Evolutionary conservation across 2,113 vertebrate genomes (phyloP), one percentile per base, ranked within the genome.

Genomic region (Scopus umbretta): DNA sequence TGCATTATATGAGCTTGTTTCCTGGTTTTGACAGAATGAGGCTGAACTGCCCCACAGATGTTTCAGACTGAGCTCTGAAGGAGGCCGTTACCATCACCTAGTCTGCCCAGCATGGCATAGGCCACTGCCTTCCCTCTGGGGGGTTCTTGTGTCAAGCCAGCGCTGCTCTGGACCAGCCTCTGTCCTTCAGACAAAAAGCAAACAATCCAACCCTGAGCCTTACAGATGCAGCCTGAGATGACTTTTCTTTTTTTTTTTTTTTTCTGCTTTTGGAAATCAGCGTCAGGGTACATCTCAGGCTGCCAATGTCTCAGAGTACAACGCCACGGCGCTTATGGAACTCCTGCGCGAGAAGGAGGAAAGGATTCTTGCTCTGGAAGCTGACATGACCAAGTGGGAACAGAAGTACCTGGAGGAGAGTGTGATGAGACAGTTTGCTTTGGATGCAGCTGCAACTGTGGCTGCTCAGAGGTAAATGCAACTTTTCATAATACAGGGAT

Each of bases 311-410:
- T 98, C 99, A 0, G 99, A 99, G 97, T 99, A 99, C 97, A 99
- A 98, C 3, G 98, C 99, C 13, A 96, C 98, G 0, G 98, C 99
- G 0, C 98, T 99, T 22, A 99, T 99, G 99, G 99, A 99, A 63
- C 99, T 99, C n/a, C 98, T 99, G 52, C 98, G 99, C 0, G 99
- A 99, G 97, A 99, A 99, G 93, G 99, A 99, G 23, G 99, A 99
- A 87, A 98, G 99, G 43, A 99, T 99, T 91, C 98, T 99, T 52
- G 99, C 99, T 45, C 98, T 99, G 97, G 99, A 99, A 98, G 99
- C 99, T 4, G 99, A 99, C 97, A 99, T 99, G 99, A 99, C 99
- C 79, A 99, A 99, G 94, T 99, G 99, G 99, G 99, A 99, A 61
- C 99, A 99, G 98, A 99, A 99, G 30, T 99, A 99, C 94, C 97